A percentile compares a stretch with the other conserved stretches of the same genome.
phyloP scores from a whole-genome alignment of 2,888 invertebrate genomes.

The Lochmaea capreae region DNA sequence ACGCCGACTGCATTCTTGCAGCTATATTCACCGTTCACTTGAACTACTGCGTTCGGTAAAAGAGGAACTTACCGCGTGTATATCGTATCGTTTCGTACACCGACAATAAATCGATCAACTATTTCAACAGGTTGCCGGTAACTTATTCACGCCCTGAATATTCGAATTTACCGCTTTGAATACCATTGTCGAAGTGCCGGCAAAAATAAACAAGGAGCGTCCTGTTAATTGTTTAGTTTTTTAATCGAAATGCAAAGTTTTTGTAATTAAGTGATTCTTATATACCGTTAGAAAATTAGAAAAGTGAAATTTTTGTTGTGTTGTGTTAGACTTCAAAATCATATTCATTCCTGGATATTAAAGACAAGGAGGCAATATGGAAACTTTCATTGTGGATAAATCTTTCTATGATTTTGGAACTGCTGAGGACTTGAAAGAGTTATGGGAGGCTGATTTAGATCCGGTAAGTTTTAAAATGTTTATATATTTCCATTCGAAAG shows the following conservation, averaged over 20 bases:
- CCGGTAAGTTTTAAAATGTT: slow-evolving; percentile 73
- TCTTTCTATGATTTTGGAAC: slow-evolving; percentile 74
- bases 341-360: slow-evolving; percentile 29
- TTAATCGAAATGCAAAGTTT: slow-evolving; percentile 11
- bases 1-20: slow-evolving; percentile 32
- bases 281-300: not conserved
- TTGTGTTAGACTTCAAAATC: slow-evolving; percentile 21
- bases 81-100: slow-evolving; percentile 20
- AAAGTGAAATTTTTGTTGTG: slow-evolving; percentile 14
- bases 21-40: slow-evolving; percentile 24
- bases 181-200: slow-evolving; percentile 20
- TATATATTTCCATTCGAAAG: not conserved
- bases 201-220: slow-evolving; percentile 30
- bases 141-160: slow-evolving; percentile 26
- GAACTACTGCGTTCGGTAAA: slow-evolving; percentile 19
- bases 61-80: slow-evolving; percentile 12
- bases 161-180: slow-evolving; percentile 21
- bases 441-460: slow-evolving; percentile 83
- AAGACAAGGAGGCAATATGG: slow-evolving; percentile 65
- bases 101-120: slow-evolving; percentile 23
- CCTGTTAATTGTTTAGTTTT: slow-evolving; percentile 23
- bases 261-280: slow-evolving; percentile 21
- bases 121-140: slow-evolving; percentile 43
- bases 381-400: slow-evolving; percentile 70
- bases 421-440: slow-evolving; percentile 79